These are phyloP conservation scores for Hirtodrosophila trivittata DNA, from an alignment of 2,888 invertebrate genomes.

Conservation along the genomic window DNA sequence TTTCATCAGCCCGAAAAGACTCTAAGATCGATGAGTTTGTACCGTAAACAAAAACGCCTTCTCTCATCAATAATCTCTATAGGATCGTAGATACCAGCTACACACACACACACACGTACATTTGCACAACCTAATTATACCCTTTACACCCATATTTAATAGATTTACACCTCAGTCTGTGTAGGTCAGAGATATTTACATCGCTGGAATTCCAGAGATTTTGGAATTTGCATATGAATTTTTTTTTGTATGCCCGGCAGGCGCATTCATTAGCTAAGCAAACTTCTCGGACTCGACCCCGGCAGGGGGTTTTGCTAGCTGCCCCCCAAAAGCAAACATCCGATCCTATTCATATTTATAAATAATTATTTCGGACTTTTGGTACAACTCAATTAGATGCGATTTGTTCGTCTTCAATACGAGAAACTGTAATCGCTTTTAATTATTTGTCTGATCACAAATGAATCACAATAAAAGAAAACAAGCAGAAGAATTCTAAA, in stretches of 20 bases:
- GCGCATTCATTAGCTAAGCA: constrained; percentile 47
- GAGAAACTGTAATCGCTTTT: constrained; percentile 48
- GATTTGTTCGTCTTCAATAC: constrained; percentile 46
- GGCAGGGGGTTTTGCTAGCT: constrained; percentile 39
- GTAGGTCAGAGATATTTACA: too few relatives aligned
- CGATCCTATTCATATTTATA: constrained; percentile 23
- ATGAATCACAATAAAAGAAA: too few relatives aligned
- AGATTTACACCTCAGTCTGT: constrained; percentile 42
- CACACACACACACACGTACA: too few relatives aligned
- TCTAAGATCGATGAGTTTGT: too few relatives aligned
- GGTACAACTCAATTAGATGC: constrained; percentile 43
- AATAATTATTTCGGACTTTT: constrained; percentile 17
- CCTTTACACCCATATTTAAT: neutral
- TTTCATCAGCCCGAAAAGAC: too few relatives aligned
- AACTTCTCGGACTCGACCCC: constrained; percentile 25
- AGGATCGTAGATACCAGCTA: too few relatives aligned
- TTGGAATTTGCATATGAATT: constrained; percentile 47
- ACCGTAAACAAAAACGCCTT: too few relatives aligned
- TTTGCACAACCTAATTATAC: neutral
- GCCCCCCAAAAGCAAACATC: constrained; percentile 5
- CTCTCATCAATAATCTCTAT: too few relatives aligned
- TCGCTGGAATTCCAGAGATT: constrained; percentile 44
- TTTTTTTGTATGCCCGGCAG: too few relatives aligned
- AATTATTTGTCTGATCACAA: constrained; percentile 28
- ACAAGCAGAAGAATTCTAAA: too few relatives aligned